Conservation (phyloP, 1,140 invertebrate genomes). For the Panonychus citri region DNA sequence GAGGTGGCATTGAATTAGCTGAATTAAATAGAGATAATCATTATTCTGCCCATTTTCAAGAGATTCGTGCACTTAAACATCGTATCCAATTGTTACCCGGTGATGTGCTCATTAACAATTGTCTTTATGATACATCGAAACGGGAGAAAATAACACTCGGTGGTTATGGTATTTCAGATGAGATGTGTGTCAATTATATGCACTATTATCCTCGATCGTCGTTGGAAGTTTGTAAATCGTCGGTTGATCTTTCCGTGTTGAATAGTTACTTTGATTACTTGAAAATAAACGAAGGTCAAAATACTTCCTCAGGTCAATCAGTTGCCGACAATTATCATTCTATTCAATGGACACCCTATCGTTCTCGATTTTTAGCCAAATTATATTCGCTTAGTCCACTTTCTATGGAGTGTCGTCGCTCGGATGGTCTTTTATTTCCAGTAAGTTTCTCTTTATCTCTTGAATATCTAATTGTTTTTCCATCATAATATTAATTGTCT, state of each 20-base stretch:
- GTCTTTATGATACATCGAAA: constrained; percentile 53
- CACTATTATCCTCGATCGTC: constrained; percentile 82
- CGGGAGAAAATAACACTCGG: constrained; percentile 52
- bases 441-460: constrained; percentile 20
- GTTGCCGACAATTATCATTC: constrained; percentile 38
- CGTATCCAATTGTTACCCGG: constrained; percentile 62
- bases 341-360: constrained; percentile 58
- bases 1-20: constrained; percentile 44
- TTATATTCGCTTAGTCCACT: constrained; percentile 64
- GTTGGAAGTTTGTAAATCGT: constrained; percentile 91
- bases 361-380: constrained; percentile 40
- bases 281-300: constrained; percentile 32
- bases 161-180: constrained; percentile 87
- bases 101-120: constrained; percentile 71
- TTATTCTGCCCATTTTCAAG: constrained; percentile 94
- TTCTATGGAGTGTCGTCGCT: constrained; percentile 86
- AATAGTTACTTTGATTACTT: constrained; percentile 63
- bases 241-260: constrained; percentile 53
- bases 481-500: not conserved
- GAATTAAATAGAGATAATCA: constrained; percentile 77
- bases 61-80: constrained; percentile 62
- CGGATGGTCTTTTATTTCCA: constrained; percentile 57
- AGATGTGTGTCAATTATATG: constrained; percentile 99
- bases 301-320: constrained; percentile 10
- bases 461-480: too few species aligned